Conservation (phyloP, 2,113 vertebrate genomes). For the Spilogale gracilis region DNA sequence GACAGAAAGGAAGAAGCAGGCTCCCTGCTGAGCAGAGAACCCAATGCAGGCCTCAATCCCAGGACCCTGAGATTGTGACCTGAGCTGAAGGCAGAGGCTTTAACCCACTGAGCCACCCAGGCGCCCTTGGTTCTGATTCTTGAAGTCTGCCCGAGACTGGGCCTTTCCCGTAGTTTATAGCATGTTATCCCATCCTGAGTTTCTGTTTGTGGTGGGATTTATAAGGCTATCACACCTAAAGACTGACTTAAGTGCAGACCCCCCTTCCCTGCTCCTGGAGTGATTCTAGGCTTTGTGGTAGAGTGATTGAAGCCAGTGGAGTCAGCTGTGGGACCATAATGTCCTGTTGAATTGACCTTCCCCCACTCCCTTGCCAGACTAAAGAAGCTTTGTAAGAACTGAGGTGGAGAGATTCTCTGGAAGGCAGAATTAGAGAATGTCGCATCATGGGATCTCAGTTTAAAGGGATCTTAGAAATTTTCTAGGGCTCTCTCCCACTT, state of each 20-base stretch:
- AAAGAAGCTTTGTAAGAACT: constrained; percentile 30
- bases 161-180: background rate
- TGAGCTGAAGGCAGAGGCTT: too few relatives aligned
- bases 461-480: background rate
- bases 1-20: too few relatives aligned
- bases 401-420: background rate
- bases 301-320: background rate
- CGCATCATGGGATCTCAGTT: background rate
- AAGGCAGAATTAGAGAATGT: background rate
- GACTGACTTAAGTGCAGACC: background rate
- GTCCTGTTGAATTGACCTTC: background rate
- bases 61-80: too few relatives aligned
- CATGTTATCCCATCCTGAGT: background rate
- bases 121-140: background rate
- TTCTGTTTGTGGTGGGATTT: background rate
- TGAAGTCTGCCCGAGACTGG: background rate
- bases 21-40: too few relatives aligned
- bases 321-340: background rate
- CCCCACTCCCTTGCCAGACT: background rate
- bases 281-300: background rate
- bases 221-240: background rate
- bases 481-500: background rate
- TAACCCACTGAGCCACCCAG: too few relatives aligned
- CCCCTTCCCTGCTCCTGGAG: background rate
- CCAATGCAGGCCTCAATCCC: too few relatives aligned